Evolutionary conservation across 2,888 invertebrate genomes (phyloP), one percentile per base, ranked within the genome.

Genomic region (Acanthosepion pharaonis): DNA sequence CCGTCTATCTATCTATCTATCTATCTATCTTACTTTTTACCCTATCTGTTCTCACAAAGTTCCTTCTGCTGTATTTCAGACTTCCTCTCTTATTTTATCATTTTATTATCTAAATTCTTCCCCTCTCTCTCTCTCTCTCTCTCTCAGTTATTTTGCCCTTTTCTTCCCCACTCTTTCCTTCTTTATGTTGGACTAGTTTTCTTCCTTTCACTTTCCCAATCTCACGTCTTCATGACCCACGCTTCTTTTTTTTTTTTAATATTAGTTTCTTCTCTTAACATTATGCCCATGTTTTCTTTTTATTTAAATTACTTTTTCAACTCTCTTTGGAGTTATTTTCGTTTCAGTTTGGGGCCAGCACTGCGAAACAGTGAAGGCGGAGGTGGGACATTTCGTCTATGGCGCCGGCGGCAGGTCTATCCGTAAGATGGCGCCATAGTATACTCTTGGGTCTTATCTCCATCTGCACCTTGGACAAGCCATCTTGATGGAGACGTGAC

Each of bases 331-430:
- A 9, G 28, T 78, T 8, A 1, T 78, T n/a, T 28, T 5, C 64
- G 8, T 78, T n/a, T 78, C n/a, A 0, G 28, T 78, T 78, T 28
- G 5, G 8, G 78, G 11, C 6, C 11, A 78, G 28, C n/a, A 28
- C 78, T 11, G 78, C n/a, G 5, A 15, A 78, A n/a, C 11, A 9
- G 78, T n/a, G 78, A 33, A 11, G n/a, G 9, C n/a, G 78, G 78
- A n/a, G 78, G 78, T 8, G 78, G 78, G n/a, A 78, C n/a, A 78
- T 33, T 33, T 33, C n/a, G 78, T n/a, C 78, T 33, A 9, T 78
- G n/a, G 78, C 78, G 78, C 78, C 78, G 78, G 78, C 78, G 78
- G 78, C 78, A 78, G 78, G 78, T 33, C 78, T 78, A 78, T 78
- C 78, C 78, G 18, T 15, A 78, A 78, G 78, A 78, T 78, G 78